phyloP scores from a whole-genome alignment of 2,888 invertebrate genomes.

The Tetropium fuscum region DNA sequence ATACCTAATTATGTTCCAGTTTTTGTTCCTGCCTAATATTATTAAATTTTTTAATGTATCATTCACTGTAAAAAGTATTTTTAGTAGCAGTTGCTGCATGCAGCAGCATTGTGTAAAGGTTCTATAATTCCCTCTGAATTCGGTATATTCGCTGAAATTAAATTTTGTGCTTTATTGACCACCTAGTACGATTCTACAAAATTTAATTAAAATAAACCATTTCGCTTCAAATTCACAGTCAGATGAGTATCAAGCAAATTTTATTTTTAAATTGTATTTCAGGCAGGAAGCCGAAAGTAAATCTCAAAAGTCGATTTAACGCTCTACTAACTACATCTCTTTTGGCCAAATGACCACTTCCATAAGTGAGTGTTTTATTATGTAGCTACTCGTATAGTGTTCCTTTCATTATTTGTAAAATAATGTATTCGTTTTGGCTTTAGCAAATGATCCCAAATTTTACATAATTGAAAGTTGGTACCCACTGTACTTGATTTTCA shows the following conservation, averaged over 20 bases:
- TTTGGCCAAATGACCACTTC: slow-evolving; percentile 28
- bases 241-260: slow-evolving; percentile 15
- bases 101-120: too few relatives aligned
- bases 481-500: too few relatives aligned
- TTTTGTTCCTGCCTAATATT: too few relatives aligned
- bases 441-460: too few relatives aligned
- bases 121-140: too few relatives aligned
- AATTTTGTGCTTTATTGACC: slow-evolving; percentile 1
- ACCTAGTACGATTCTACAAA: neutral
- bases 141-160: neutral
- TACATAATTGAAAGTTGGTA: too few relatives aligned
- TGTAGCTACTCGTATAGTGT: slow-evolving; percentile 2
- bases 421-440: too few relatives aligned
- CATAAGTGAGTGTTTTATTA: slow-evolving; percentile 26
- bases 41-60: too few relatives aligned
- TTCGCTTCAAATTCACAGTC: slow-evolving; percentile 13
- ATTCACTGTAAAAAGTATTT: too few relatives aligned
- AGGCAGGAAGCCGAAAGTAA: slow-evolving; percentile 26
- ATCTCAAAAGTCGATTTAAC: slow-evolving; percentile 35
- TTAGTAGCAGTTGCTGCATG: too few relatives aligned
- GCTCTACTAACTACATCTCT: slow-evolving; percentile 31
- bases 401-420: neutral
- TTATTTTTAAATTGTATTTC: slow-evolving; percentile 28
- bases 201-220: slow-evolving; percentile 20
- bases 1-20: too few relatives aligned